Evolutionary conservation across 1,140 invertebrate species (phyloP).

Genomic region (Chironomus tepperi): DNA sequence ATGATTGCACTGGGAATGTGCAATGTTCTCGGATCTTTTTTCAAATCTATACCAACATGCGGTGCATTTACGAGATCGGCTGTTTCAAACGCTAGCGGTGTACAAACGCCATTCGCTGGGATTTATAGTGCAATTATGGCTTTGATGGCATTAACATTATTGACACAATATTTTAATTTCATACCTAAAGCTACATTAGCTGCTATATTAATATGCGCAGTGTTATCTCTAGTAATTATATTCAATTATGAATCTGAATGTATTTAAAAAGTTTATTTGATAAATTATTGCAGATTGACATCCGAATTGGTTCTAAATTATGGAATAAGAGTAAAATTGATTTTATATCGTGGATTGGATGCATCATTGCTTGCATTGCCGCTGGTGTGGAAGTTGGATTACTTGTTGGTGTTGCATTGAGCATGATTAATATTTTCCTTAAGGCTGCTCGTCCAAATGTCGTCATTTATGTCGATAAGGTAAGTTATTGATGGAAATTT

Average conservation of each 20-base stretch:
- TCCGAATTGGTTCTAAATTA: constrained; percentile 55
- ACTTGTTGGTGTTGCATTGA: constrained; percentile 71
- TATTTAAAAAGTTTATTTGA: background rate
- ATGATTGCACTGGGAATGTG: constrained; percentile 63
- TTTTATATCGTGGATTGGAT: constrained; percentile 59
- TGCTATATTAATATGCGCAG: constrained; percentile 77
- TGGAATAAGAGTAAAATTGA: constrained; percentile 65
- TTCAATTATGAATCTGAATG: background rate
- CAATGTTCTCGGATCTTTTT: constrained; percentile 64
- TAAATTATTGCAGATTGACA: constrained; percentile 49
- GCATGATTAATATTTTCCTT: constrained; percentile 72
- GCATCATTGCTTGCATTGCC: constrained; percentile 67
- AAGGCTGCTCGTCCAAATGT: constrained; percentile 68
- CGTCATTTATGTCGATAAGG: constrained; percentile 51
- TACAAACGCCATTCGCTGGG: constrained; percentile 63
- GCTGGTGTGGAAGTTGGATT: constrained; percentile 83
- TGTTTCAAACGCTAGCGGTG: constrained; percentile 65
- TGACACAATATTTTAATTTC: constrained; percentile 76
- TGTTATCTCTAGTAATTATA: constrained; percentile 69
- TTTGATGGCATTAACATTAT: constrained; percentile 55
- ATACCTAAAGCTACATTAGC: constrained; percentile 70
- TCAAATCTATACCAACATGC: constrained; percentile 66
- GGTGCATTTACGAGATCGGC: constrained; percentile 72
- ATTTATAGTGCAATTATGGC: constrained; percentile 54
- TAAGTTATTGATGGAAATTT: constrained; percentile 36